These are phyloP conservation scores for Gallirallus australis DNA, from an alignment of 2,797 vertebrate species.

Conservation along the genomic window DNA sequence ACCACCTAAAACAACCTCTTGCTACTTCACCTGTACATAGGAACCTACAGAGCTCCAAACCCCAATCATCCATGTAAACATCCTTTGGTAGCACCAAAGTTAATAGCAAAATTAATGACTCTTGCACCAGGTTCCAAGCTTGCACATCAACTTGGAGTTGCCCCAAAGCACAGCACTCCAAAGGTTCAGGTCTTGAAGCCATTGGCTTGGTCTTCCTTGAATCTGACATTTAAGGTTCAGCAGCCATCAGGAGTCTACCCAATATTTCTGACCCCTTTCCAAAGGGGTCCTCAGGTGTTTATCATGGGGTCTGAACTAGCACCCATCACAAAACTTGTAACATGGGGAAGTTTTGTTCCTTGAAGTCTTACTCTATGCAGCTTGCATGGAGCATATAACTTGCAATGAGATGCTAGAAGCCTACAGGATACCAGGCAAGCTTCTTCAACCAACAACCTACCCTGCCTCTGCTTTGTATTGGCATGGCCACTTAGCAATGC, in stretches of 20 bases:
- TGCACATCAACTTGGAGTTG: not conserved
- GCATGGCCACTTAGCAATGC: not conserved
- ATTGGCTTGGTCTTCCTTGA: not conserved
- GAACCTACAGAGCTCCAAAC: not conserved
- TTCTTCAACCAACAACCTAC: not conserved
- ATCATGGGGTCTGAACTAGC: not conserved
- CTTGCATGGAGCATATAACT: not conserved
- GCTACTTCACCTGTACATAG: not conserved
- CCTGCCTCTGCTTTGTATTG: not conserved
- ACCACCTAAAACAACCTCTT: not conserved
- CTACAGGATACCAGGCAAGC: fast-evolving
- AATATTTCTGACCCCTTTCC: not conserved
- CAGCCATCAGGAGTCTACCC: not conserved
- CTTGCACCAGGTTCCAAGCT: not conserved
- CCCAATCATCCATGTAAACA: not conserved
- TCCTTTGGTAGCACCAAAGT: not conserved
- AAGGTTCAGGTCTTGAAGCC: not conserved
- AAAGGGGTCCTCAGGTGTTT: not conserved
- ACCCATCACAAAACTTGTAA: too few species aligned
- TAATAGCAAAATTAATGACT: not conserved
- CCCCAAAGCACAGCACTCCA: not conserved
- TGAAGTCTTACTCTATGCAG: not conserved
- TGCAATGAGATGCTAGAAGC: not conserved
- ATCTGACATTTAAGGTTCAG: not conserved
- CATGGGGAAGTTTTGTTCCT: not conserved